phyloP scores from a whole-genome alignment of 2,797 vertebrate species.

The Intellagama lesueurii region DNA sequence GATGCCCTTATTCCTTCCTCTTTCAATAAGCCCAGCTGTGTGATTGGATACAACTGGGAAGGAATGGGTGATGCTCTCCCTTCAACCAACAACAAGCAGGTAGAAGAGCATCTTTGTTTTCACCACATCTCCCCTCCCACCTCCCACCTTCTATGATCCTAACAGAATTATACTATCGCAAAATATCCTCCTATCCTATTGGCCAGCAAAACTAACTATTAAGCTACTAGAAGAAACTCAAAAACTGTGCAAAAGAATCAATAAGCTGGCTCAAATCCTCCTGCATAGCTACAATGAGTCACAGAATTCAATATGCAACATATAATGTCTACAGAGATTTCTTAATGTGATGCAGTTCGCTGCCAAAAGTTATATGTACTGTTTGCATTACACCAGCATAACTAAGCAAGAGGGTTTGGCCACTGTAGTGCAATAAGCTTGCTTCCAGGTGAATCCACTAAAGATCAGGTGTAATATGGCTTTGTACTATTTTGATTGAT shows the following conservation, averaged over 20 bases:
- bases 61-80: neutral
- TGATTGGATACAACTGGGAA: conserved; percentile 45
- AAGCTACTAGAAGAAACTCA: conserved; percentile 9
- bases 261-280: no score
- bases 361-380: no score
- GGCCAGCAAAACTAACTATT: conserved; percentile 42
- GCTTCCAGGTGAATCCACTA: neutral
- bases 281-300: no score
- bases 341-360: no score
- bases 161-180: rapidly evolving
- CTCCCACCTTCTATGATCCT: neutral
- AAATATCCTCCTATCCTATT: neutral
- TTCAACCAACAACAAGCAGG: neutral
- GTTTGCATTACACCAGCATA: no score
- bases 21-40: conserved; percentile 29
- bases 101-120: conserved; percentile 40
- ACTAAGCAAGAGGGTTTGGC: no score
- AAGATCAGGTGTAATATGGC: neutral
- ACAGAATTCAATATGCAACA: neutral
- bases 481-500: neutral
- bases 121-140: neutral
- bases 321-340: no score
- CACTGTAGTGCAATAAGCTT: neutral
- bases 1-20: conserved; percentile 6
- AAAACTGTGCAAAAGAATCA: neutral